phyloP scores from a whole-genome alignment of 2,113 vertebrate genomes.

The Sapayoa aenigma region DNA sequence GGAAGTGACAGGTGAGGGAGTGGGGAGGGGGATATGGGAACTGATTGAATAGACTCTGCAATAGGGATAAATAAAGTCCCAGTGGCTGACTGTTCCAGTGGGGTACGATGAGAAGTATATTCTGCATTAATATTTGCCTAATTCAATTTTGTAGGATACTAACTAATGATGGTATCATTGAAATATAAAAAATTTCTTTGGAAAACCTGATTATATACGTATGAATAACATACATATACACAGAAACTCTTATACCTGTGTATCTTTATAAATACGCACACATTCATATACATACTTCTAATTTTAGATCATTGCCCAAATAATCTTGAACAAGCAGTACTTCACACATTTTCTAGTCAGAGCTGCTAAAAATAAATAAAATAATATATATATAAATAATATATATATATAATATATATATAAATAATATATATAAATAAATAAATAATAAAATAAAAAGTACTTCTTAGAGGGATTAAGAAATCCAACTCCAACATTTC shows the following conservation, averaged over 20 bases:
- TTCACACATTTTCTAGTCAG: background rate
- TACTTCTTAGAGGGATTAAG: background rate
- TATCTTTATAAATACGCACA: background rate
- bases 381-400: no score
- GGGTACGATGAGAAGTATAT: background rate
- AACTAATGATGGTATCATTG: background rate
- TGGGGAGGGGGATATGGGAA: background rate
- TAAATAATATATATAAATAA: no score
- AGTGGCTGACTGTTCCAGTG: background rate
- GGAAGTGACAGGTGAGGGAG: conserved; percentile 15
- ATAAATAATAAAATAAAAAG: no score
- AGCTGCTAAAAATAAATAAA: no score
- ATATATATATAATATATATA: no score
- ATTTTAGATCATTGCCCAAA: background rate
- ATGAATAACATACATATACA: background rate
- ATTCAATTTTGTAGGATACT: background rate
- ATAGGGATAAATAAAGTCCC: background rate
- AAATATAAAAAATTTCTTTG: background rate
- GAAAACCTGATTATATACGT: background rate
- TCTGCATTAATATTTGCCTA: background rate
- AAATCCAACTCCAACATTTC: background rate
- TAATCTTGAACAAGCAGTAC: background rate
- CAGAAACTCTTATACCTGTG: background rate
- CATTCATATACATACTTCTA: no score
- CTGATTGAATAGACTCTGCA: background rate